phyloP scores from a whole-genome alignment of 2,888 invertebrate species.

The Heliothis peltigera region DNA sequence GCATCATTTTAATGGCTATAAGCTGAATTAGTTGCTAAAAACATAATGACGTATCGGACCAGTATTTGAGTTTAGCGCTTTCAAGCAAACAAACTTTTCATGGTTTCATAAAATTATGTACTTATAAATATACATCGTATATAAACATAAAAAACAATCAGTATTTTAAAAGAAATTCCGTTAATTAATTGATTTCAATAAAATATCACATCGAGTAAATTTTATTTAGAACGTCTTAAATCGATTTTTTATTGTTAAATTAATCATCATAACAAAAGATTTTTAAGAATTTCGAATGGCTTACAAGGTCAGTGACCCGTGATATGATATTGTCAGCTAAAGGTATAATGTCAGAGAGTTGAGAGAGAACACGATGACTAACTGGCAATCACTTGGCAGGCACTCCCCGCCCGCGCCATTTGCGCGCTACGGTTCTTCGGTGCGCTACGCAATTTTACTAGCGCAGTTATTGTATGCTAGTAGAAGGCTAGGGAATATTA shows the following conservation, averaged over 20 bases:
- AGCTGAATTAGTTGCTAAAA: too few relatives aligned
- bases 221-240: not conserved
- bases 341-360: conserved; percentile 45
- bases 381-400: conserved; percentile 45
- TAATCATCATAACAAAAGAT: not conserved
- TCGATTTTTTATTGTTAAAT: not conserved
- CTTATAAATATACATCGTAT: too few relatives aligned
- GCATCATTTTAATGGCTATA: too few relatives aligned
- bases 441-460: conserved; percentile 44
- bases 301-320: conserved; percentile 44
- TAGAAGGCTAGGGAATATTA: conserved; percentile 23
- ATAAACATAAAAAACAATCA: not conserved
- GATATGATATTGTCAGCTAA: conserved; percentile 42
- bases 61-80: too few relatives aligned
- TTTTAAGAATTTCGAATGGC: conserved; percentile 28
- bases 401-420: conserved; percentile 59
- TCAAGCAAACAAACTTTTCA: too few relatives aligned
- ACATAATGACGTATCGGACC: too few relatives aligned
- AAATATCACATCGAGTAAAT: not conserved
- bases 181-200: not conserved
- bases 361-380: conserved; percentile 63
- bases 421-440: conserved; percentile 28
- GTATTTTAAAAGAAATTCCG: not conserved
- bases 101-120: too few relatives aligned
- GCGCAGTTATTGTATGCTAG: conserved; percentile 36